Evolutionary conservation across 2,797 vertebrate species (phyloP).

Genomic region (Podarcis lilfordi): DNA sequence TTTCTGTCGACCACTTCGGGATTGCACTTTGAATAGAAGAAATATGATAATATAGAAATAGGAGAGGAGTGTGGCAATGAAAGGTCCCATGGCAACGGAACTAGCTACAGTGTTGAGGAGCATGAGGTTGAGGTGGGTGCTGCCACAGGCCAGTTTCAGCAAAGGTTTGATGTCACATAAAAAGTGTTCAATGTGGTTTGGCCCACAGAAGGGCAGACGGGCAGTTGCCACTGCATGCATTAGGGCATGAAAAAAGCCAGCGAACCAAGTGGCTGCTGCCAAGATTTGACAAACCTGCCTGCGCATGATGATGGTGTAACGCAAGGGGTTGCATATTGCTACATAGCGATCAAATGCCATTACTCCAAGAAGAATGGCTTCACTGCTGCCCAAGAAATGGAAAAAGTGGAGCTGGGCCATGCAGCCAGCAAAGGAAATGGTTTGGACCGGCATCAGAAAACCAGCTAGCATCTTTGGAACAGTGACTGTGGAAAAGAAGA

Average conservation of each 20-base stretch:
- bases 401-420: constrained; percentile 63
- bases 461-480: constrained; percentile 59
- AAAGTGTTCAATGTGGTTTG: constrained; percentile 60
- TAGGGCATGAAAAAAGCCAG: constrained; percentile 61
- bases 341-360: constrained; percentile 65
- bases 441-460: constrained; percentile 19
- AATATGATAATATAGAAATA: constrained; percentile 52
- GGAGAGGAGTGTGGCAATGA: constrained; percentile 58
- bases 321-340: constrained; percentile 65
- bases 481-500: constrained; percentile 58
- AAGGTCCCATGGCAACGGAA: constrained; percentile 49
- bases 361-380: constrained; percentile 7
- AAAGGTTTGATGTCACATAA: constrained; percentile 67
- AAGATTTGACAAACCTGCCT: constrained; percentile 48
- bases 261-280: constrained; percentile 46
- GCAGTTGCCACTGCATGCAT: constrained; percentile 46
- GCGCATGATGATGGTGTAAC: constrained; percentile 58
- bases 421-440: constrained; percentile 52
- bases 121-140: constrained; percentile 48
- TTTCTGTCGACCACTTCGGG: constrained; percentile 48
- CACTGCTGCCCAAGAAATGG: constrained; percentile 61
- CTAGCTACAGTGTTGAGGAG: constrained; percentile 52
- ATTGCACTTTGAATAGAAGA: constrained; percentile 55
- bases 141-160: constrained; percentile 64
- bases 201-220: constrained; percentile 60